These are phyloP conservation scores for Ophioninae sp. DNA, from an alignment of 2,888 invertebrate genomes.

Conservation along the genomic window DNA sequence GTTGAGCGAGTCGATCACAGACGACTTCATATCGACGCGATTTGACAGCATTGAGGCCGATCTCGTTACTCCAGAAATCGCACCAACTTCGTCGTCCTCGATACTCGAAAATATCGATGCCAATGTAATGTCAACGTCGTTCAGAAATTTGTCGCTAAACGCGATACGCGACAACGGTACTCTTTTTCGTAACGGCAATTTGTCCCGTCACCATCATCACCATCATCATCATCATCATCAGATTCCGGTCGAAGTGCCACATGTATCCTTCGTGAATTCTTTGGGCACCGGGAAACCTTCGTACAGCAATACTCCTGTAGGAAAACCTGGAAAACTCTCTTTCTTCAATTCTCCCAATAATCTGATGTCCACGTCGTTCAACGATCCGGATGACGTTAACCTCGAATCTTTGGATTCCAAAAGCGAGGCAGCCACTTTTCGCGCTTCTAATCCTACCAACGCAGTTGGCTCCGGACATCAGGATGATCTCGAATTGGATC, in stretches of 20 bases:
- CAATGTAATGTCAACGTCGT: constrained; percentile 76
- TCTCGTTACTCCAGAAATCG: constrained; percentile 66
- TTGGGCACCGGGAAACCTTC: constrained; percentile 37
- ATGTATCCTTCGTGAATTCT: constrained; percentile 49
- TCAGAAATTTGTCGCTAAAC: constrained; percentile 64
- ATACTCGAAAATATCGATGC: constrained; percentile 68
- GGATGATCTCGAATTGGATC: constrained; percentile 68
- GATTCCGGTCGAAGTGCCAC: constrained; percentile 44
- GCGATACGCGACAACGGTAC: constrained; percentile 51
- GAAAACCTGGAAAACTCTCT: constrained; percentile 50
- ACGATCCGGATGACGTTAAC: constrained; percentile 59
- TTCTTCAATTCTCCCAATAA: constrained; percentile 71
- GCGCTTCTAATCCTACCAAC: constrained; percentile 59
- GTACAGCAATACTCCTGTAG: background rate
- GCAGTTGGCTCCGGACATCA: background rate
- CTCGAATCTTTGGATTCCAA: constrained; percentile 64
- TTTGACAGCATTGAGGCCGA: constrained; percentile 69
- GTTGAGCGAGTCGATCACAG: constrained; percentile 43
- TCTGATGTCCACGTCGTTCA: constrained; percentile 74
- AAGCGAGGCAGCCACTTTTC: constrained; percentile 58
- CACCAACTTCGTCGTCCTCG: constrained; percentile 63
- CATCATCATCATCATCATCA: constrained; percentile 3
- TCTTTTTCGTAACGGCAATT: constrained; percentile 51
- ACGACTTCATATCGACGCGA: constrained; percentile 70
- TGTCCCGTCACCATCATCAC: background rate